A percentile compares a stretch with the other conserved stretches of the same genome.
Evolutionary conservation across 2,797 vertebrate genomes (phyloP).

Genomic region (Mallotus villosus): DNA sequence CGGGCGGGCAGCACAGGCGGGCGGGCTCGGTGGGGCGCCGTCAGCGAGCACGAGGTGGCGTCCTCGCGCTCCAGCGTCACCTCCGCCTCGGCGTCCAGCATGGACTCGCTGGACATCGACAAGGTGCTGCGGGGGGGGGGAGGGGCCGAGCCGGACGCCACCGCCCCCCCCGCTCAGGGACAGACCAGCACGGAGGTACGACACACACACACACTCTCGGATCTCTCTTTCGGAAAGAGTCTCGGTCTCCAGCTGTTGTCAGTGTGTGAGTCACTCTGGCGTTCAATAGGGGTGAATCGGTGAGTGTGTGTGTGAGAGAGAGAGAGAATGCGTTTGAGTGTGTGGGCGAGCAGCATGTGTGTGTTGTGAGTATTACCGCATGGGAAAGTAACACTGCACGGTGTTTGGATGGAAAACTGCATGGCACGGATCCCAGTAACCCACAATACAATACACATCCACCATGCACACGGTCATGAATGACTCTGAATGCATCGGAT

Average conservation of each 20-base stretch:
- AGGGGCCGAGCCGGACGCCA: conserved; percentile 79
- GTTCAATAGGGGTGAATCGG: not conserved
- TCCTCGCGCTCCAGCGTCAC: conserved; percentile 91
- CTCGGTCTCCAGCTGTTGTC: too few relatives aligned
- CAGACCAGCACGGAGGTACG: conserved; percentile 71
- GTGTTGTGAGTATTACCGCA: not conserved
- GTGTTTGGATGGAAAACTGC: conserved; percentile 24
- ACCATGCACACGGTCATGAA: too few relatives aligned
- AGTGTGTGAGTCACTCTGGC: too few relatives aligned
- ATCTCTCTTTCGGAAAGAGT: not conserved
- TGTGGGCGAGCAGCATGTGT: not conserved
- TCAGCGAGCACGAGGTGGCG: conserved; percentile 84
- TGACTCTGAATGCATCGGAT: conserved; percentile 1
- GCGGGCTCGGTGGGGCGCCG: conserved; percentile 91
- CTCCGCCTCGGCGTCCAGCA: conserved; percentile 90
- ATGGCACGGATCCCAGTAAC: conserved; percentile 4
- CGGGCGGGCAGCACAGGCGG: conserved; percentile 85
- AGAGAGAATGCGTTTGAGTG: not conserved
- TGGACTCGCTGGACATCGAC: conserved; percentile 91
- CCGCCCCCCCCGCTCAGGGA: conserved; percentile 61
- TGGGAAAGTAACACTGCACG: not conserved
- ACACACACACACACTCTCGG: not conserved
- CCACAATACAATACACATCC: too few relatives aligned
- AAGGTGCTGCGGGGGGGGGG: conserved; percentile 63
- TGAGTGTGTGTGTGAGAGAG: not conserved